Evolutionary conservation across 2,113 vertebrate species (phyloP), one percentile per base, ranked within the genome.

Genomic region (Notothenia coriiceps): DNA sequence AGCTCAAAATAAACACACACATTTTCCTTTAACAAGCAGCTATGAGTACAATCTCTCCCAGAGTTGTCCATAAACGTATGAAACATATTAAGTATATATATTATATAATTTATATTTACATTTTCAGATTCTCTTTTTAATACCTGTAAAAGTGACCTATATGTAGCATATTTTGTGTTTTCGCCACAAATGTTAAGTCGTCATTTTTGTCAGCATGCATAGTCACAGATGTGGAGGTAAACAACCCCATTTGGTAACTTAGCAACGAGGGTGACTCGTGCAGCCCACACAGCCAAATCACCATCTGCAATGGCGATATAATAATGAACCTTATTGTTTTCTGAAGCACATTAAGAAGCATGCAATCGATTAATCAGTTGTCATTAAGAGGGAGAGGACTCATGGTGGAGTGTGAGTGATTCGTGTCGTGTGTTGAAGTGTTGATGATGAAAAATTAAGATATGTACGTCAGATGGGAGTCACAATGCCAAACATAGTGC

Each of bases 231-330:
- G 57, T 79, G 69, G 25, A 86, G 13, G 74, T 66, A 65, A 86
- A 85, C 72, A 74, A 73, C 54, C 29, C n/a, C 6, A 35, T 80
- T 57, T n/a, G 13, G 87, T 82, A 85, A 66, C 86, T 80, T 84
- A 84, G 84, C 82, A 91, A 88, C 82, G 4, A 43, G 40, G 51
- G 14, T 55, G 68, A 74, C 15, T 10, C 60, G 17, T n/a, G 25
- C 68, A 78, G 65, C 81, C 85, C 83, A 85, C 88, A 55, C 79
- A 64, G 57, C 29, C 55, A 40, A 59, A 43, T 61, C 61, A 64
- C 60, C 35, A 54, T 65, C 73, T 47, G 44, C 8, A 70, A 54
- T 3, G n/a, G n/a, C 77, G 1, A 79, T 67, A 72, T 51, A 49
- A 55, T 82, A 56, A 68, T 60, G 47, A 77, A 59, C 2, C 1